Evolutionary conservation across 2,113 vertebrate species (phyloP).

Genomic region (Ceuthmochares aereus): DNA sequence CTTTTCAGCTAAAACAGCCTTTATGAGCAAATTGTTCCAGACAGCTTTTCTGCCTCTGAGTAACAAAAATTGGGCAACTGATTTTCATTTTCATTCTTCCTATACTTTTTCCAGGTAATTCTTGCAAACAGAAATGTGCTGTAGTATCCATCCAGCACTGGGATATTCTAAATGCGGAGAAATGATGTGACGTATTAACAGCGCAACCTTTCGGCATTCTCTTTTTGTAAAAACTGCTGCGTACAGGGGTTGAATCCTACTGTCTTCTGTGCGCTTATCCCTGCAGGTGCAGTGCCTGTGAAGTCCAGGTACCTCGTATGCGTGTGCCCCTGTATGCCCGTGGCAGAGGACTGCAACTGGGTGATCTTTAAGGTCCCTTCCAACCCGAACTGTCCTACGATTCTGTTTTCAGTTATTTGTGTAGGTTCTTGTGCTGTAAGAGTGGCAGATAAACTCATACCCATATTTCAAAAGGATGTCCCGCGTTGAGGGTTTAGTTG

Average conservation of each 20-base stretch:
- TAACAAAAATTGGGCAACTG: slow-evolving; percentile 35
- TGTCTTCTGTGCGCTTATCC: not conserved
- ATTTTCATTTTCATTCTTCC: slow-evolving; percentile 18
- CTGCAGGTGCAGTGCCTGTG: not conserved
- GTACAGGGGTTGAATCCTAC: not conserved
- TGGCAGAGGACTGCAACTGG: no score
- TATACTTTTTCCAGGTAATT: slow-evolving; percentile 55
- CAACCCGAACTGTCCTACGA: no score
- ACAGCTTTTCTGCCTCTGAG: slow-evolving; percentile 60
- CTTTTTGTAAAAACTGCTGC: not conserved
- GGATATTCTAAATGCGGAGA: not conserved
- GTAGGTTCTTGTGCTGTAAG: not conserved
- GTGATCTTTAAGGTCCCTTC: no score
- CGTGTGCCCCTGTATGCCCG: no score
- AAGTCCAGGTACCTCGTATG: not conserved
- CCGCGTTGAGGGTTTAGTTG: not conserved
- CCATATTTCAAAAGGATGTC: not conserved
- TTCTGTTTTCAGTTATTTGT: not conserved
- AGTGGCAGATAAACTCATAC: not conserved
- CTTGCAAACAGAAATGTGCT: not conserved
- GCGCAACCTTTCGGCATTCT: not conserved
- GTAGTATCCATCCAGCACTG: not conserved
- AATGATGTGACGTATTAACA: not conserved
- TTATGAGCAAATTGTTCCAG: slow-evolving; percentile 60
- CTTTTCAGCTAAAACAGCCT: slow-evolving; percentile 66